Base-by-base conservation (phyloP, 2,888 invertebrate species). In the Oxystoma pomonae region DNA sequence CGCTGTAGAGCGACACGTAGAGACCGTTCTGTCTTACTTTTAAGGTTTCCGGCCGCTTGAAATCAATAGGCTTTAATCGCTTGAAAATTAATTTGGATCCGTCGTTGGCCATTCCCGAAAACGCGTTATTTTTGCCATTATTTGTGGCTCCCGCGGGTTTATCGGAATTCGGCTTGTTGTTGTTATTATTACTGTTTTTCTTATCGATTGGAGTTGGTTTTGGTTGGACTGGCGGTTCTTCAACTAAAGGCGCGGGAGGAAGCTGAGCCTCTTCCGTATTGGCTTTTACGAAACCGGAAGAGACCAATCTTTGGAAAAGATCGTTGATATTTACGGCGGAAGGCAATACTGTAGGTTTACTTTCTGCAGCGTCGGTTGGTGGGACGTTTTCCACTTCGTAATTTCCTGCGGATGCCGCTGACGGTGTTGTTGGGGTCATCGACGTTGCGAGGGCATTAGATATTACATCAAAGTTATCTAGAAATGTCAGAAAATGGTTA, bases 301-400 rank as follows among this genome's bases (percentile, higher is more conserved):
- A 91, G 1, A 96, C 88, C 5, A 97, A 81, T 78, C 93, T 92
- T 66, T 91, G 89, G 76, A 95, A 92, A 21, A 97, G 81, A 69
- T 93, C 92, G 66, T 86, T 90, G 20, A 97, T 90, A 73, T 94
- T 92, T 3, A 35, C 35, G n/a, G 65, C 61, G 16, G 67, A 7
- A 0, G 66, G 49, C 21, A 58, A 19, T 16, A 56, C 57, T 2
- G 60, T 16, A 9, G 61, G 60, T 22, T 63, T 57, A 20, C 59
- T 50, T 51, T 59, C 66, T 20, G 59, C 51, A 22, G 57, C 53
- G 1, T 62, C 21, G 1, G 35, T 52, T 16, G 62, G 55, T 18
- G 35, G 58, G 16, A 67, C 65, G 35, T 69, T 74, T 65, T 84
- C 85, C 0, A 84, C 80, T 71, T 84, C 83, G 78, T 87, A 87